These are phyloP conservation scores for Atractosteus spatula DNA, from an alignment of 2,113 vertebrate genomes.

Conservation along the genomic window DNA sequence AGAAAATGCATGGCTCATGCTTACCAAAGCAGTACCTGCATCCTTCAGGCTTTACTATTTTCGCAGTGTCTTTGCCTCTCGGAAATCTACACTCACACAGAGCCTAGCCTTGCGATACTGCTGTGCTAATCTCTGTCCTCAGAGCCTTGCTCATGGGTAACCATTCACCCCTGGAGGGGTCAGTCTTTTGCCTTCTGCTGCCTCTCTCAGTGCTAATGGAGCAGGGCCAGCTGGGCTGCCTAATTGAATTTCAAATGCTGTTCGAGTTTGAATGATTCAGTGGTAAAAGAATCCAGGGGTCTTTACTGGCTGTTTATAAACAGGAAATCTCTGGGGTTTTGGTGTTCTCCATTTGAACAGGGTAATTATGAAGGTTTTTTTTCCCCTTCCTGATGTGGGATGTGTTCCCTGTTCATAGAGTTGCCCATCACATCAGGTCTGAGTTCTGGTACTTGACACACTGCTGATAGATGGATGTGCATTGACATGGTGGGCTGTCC, in stretches of 20 bases:
- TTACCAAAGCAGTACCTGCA: background rate
- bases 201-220: slow-evolving; percentile 6
- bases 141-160: background rate
- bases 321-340: slow-evolving; percentile 17
- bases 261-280: slow-evolving; percentile 18
- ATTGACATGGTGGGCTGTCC: too few relatives aligned
- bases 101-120: too few relatives aligned
- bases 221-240: slow-evolving; percentile 10
- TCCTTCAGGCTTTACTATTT: background rate
- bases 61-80: too few relatives aligned
- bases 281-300: slow-evolving; percentile 15
- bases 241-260: slow-evolving; percentile 27
- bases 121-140: background rate
- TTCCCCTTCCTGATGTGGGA: too few relatives aligned
- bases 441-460: too few relatives aligned
- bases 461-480: too few relatives aligned
- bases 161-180: background rate
- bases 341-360: slow-evolving; percentile 3
- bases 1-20: too few relatives aligned
- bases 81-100: background rate
- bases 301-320: slow-evolving; percentile 5
- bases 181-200: background rate
- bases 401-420: background rate
- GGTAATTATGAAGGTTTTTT: slow-evolving; percentile 1
- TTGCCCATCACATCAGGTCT: too few relatives aligned